phyloP scores from a whole-genome alignment of 2,113 vertebrate species.

The Siniperca knerii region DNA sequence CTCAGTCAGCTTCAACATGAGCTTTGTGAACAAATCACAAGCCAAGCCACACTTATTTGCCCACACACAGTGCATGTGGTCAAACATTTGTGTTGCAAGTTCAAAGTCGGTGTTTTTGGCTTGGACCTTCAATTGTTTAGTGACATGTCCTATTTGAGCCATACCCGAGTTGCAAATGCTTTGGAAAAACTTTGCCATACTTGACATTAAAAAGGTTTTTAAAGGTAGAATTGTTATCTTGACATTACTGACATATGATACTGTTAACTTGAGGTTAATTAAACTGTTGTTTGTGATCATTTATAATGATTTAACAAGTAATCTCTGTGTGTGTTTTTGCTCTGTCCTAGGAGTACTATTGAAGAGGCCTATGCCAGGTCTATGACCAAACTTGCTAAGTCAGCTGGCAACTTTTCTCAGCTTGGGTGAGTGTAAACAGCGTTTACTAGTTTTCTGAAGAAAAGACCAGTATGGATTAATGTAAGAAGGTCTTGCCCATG shows the following conservation, averaged over 20 bases:
- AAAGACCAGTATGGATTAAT: not conserved
- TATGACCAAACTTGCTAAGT: conserved; percentile 97
- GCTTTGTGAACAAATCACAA: conserved; percentile 23
- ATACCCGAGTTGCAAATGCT: conserved; percentile 14
- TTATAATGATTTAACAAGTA: not conserved
- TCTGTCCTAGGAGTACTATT: conserved; percentile 89
- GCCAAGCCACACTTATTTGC: conserved; percentile 40
- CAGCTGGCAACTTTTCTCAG: conserved; percentile 95
- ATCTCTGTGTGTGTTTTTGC: not conserved
- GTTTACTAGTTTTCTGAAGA: not conserved
- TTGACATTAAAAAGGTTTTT: not conserved
- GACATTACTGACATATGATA: not conserved
- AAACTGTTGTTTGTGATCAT: not conserved
- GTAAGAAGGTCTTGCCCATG: not conserved
- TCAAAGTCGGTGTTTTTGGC: conserved; percentile 40
- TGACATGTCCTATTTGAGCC: conserved; percentile 3
- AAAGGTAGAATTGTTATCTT: not conserved
- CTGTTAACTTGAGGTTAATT: not conserved
- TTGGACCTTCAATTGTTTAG: not conserved
- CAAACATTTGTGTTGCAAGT: conserved; percentile 47
- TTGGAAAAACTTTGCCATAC: conserved; percentile 13
- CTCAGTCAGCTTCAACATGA: conserved; percentile 28
- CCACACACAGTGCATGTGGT: conserved; percentile 49
- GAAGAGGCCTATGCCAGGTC: conserved; percentile 96
- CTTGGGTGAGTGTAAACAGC: conserved; percentile 89